Percentiles rank a stretch among this genome's conserved stretches.
Conservation (phyloP, 2,888 invertebrate genomes). For the Nesidiocoris tenuis region DNA sequence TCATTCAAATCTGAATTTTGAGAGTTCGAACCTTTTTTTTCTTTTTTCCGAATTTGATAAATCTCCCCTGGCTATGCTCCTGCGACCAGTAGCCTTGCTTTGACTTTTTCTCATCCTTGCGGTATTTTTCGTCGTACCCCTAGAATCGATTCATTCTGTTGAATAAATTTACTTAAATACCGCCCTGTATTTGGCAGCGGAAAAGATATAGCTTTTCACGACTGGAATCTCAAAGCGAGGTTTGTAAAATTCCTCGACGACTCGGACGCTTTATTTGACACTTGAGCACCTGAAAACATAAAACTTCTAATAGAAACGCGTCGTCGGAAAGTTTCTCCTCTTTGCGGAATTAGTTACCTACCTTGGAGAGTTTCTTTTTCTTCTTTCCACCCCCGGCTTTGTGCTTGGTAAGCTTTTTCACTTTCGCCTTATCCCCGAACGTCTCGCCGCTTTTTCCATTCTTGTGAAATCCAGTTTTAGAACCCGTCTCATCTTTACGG, state of each 20-base stretch:
- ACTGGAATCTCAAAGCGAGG: no score
- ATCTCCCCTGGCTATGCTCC: constrained; percentile 29
- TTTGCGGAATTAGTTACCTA: no score
- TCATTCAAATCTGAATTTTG: constrained; percentile 8
- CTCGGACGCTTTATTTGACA: no score
- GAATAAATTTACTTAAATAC: no score
- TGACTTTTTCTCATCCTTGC: constrained; percentile 33
- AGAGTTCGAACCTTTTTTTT: not conserved
- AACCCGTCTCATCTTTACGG: not conserved
- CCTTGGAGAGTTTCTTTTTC: constrained; percentile 17
- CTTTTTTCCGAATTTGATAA: constrained; percentile 33
- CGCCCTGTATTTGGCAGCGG: no score
- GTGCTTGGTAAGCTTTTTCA: not conserved
- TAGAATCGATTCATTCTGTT: no score
- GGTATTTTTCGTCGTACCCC: constrained; percentile 41
- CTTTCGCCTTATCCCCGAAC: not conserved
- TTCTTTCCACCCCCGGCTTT: not conserved
- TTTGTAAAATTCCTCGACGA: no score
- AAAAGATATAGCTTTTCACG: no score
- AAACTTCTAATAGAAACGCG: no score
- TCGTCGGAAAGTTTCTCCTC: no score
- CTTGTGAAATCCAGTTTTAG: no score
- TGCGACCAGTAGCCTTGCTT: constrained; percentile 32
- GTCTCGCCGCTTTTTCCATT: not conserved
- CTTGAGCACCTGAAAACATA: no score